Evolutionary conservation across 2,888 invertebrate species (phyloP), one percentile per base, ranked within the genome.

Genomic region (Odontothrips loti): DNA sequence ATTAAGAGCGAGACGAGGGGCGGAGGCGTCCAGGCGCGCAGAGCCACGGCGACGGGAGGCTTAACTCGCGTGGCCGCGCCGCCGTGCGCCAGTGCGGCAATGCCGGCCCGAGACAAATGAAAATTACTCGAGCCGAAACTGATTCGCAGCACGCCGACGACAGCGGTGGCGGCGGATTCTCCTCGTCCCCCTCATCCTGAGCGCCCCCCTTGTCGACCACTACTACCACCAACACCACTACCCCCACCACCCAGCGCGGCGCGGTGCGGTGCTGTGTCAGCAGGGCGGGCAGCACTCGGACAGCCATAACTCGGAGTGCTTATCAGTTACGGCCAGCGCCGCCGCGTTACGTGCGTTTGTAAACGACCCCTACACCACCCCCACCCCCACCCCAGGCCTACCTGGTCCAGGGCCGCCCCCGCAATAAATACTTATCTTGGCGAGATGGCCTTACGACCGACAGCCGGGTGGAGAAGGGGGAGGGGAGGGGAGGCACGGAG

Each of bases 41-140:
- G 9, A 27, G 68, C 8, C 23, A 12, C 23, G 23, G 27, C 23
- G 68, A 27, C 27, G 68, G 27, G 68, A 6, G 68, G 68, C 68
- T 75, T 75, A 75, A 27, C 23, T 75, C 68, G 68, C 68, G 68
- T 75, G 68, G 68, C 27, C 68, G 68, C 68, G 23, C 68, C 68
- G 68, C 68, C 9, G 68, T 27, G 11, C 23, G 0, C 3, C n/a
- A 23, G 23, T 0, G 23, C 68, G 27, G 68, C 17, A 6, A 17
- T 12, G 27, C 23, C 23, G 58, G 23, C 12, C 68, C 68, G 68
- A 27, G 68, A 75, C 68, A 75, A 75, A 75, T 75, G 68, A 27
- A 75, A 75, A 75, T 75, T 75, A 75, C 68, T 75, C 68, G 68
- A 75, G 68, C 68, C 68, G 68, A 75, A 75, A 75, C 68, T 75